Evolutionary conservation across 2,113 vertebrate species (phyloP).

Genomic region (Tetrao urogallus): DNA sequence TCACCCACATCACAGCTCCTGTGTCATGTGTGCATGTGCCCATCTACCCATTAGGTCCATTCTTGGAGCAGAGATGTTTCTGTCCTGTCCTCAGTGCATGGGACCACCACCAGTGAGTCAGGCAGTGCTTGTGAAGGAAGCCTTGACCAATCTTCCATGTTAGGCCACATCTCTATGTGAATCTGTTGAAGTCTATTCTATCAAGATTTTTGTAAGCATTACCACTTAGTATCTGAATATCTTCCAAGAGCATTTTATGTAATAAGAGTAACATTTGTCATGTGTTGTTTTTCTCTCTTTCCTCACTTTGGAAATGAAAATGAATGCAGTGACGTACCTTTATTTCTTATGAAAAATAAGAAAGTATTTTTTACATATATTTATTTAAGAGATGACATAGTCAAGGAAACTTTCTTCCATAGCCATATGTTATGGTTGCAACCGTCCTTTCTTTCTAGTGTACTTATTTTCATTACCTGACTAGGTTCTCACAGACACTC

Average conservation of each 20-base stretch:
- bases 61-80: neutral
- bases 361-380: neutral
- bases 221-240: neutral
- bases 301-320: neutral
- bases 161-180: neutral
- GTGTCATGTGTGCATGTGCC: too few species aligned
- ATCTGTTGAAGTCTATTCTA: neutral
- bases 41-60: accelerated
- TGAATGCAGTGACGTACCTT: neutral
- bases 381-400: neutral
- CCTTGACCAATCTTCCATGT: neutral
- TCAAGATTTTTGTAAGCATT: neutral
- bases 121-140: neutral
- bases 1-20: neutral
- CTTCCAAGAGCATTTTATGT: neutral
- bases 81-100: accelerated
- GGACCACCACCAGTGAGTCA: accelerated
- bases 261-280: neutral
- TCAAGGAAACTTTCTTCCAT: neutral
- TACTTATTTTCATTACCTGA: neutral
- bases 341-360: neutral
- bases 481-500: neutral
- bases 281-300: slow-evolving; percentile 17
- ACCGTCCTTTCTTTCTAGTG: accelerated
- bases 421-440: neutral